phyloP scores from a whole-genome alignment of 2,888 invertebrate species.

The Unio pictorum region DNA sequence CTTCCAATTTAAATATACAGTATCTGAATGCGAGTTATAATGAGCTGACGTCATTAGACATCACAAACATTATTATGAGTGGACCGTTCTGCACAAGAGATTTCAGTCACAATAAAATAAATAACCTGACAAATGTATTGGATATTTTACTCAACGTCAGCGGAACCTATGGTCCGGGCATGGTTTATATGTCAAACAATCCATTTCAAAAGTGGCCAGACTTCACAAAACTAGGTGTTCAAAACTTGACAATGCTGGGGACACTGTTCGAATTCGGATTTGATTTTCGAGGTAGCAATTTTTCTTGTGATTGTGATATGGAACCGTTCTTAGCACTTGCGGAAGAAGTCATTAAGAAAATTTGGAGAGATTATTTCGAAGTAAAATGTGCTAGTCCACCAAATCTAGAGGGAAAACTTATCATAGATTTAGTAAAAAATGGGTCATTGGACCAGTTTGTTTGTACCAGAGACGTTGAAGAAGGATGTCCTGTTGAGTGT shows the following conservation, averaged over 20 bases:
- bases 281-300: conserved; percentile 13
- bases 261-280: conserved; percentile 21
- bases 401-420: neutral
- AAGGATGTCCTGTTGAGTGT: conserved; percentile 6
- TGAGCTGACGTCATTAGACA: too few species aligned
- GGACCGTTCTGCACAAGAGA: too few species aligned
- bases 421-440: neutral
- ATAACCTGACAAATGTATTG: too few species aligned
- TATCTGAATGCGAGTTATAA: too few species aligned
- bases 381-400: conserved; percentile 20
- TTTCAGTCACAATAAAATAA: too few species aligned
- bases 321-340: conserved; percentile 17
- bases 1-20: too few species aligned
- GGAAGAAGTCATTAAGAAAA: conserved; percentile 6
- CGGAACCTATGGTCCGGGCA: neutral
- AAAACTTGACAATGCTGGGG: conserved; percentile 13
- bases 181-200: conserved; percentile 14
- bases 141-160: too few species aligned
- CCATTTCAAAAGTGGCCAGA: conserved; percentile 17
- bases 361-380: conserved; percentile 23
- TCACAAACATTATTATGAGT: too few species aligned
- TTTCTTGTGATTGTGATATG: conserved; percentile 25
- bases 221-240: conserved; percentile 13
- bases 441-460: conserved; percentile 4
- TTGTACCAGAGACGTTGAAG: neutral